phyloP scores from a whole-genome alignment of 2,113 vertebrate species.

The Xenopus tropicalis region DNA sequence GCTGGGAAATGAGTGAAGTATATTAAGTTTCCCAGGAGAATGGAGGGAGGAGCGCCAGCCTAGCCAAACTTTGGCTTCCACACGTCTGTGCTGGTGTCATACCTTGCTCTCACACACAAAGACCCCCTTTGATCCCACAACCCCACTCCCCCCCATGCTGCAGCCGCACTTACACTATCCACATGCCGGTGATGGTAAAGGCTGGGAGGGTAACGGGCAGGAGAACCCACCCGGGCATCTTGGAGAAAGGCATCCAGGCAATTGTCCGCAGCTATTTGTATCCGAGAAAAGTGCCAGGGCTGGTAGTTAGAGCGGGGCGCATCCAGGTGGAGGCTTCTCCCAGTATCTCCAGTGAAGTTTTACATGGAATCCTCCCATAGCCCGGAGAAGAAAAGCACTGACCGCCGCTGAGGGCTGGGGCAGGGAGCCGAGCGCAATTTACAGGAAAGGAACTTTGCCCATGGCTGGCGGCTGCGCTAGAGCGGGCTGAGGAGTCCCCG shows the following conservation, averaged over 20 bases:
- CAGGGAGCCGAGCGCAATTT: neutral
- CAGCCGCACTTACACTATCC: constrained; percentile 76
- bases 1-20: too few relatives aligned
- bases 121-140: constrained; percentile 10
- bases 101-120: too few relatives aligned
- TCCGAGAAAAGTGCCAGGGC: constrained; percentile 21
- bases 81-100: too few relatives aligned
- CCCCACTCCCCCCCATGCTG: neutral
- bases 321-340: constrained; percentile 28
- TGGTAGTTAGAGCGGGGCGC: neutral
- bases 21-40: too few relatives aligned
- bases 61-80: neutral
- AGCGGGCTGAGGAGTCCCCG: neutral
- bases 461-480: neutral
- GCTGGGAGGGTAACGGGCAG: constrained; percentile 74
- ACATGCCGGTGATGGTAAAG: constrained; percentile 79
- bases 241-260: constrained; percentile 39
- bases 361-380: constrained; percentile 28
- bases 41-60: neutral
- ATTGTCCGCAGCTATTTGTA: neutral
- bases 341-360: constrained; percentile 30
- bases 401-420: too few relatives aligned
- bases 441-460: neutral
- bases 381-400: neutral
- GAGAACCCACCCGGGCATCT: constrained; percentile 73